Base-by-base conservation (phyloP, 2,888 invertebrate species). In the Mythimna albipuncta region DNA sequence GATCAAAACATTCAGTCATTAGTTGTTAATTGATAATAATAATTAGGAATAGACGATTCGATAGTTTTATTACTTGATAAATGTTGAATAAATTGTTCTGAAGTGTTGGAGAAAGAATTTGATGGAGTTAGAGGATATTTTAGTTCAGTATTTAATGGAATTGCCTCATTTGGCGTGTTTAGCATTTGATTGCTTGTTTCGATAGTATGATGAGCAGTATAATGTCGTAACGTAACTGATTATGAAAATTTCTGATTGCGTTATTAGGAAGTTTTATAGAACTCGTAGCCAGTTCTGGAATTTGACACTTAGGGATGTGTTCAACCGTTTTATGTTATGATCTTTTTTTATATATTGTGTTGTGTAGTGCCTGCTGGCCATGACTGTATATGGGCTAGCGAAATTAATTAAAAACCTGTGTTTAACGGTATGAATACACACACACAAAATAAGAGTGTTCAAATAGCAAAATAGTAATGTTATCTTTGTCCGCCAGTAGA, bases 11-110 rank as follows among this genome's bases (percentile, higher is more conserved):
- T 72, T 9, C 35, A n/a, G 6, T 78, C 69, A 71, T 84, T 85
- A 81, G 77, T 63, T 19, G 21, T 72, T 86, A 84, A 84, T 85
- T 70, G 75, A 57, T 63, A 72, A 71, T 77, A 35, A 80, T 83
- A 70, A 82, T 82, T 77, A 73, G 63, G 19, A 10, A 66, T 59
- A 73, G n/a, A 13, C 35, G 35, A 59, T 69, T 47, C 55, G 10
- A 57, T 68, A 55, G 66, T 69, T 55, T 44, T 70, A 64, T 65
- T 71, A 72, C 16, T 52, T 62, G 21, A 44, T 52, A 35, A 77
- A 83, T 84, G 35, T 57, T 26, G 21, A 64, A 83, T 82, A 75
- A 69, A 75, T 72, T 66, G 64, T 26, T 61, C 62, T 35, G 13
- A 10, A 57, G n/a, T 35, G n/a, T 58, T 16, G 55, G 54, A 68